A percentile compares a stretch with the other conserved stretches of the same genome.
phyloP scores from a whole-genome alignment of 2,797 vertebrate genomes.

The Squalus acanthias region DNA sequence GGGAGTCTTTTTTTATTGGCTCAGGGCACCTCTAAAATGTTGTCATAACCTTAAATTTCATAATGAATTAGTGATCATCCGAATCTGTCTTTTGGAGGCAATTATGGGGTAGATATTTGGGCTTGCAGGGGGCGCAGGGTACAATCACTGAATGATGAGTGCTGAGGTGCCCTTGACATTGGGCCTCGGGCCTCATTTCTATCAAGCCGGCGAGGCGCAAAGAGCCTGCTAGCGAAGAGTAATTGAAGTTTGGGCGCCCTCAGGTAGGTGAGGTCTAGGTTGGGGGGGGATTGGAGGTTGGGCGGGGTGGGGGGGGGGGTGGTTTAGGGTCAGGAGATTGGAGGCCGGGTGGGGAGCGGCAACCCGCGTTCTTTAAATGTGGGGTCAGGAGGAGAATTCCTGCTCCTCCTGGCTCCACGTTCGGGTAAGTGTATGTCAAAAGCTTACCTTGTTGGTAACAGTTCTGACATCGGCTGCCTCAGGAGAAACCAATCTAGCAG shows the following conservation, averaged over 20 bases:
- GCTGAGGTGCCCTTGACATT: neutral
- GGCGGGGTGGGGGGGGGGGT: too few species aligned
- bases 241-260: neutral
- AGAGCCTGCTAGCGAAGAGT: neutral
- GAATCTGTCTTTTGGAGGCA: neutral
- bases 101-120: neutral
- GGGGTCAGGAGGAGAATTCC: neutral
- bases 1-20: neutral
- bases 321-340: too few species aligned
- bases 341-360: neutral
- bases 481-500: neutral
- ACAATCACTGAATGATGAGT: neutral
- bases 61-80: neutral
- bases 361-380: neutral
- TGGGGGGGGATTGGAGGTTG: neutral
- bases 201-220: neutral
- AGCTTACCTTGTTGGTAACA: neutral
- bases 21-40: neutral
- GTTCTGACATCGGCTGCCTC: neutral
- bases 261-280: neutral
- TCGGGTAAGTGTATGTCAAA: neutral
- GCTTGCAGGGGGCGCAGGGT: neutral
- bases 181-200: neutral
- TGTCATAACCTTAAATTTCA: neutral
- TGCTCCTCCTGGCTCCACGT: neutral